Base-by-base conservation (phyloP, 2,888 invertebrate species). In the Tachina fera region DNA sequence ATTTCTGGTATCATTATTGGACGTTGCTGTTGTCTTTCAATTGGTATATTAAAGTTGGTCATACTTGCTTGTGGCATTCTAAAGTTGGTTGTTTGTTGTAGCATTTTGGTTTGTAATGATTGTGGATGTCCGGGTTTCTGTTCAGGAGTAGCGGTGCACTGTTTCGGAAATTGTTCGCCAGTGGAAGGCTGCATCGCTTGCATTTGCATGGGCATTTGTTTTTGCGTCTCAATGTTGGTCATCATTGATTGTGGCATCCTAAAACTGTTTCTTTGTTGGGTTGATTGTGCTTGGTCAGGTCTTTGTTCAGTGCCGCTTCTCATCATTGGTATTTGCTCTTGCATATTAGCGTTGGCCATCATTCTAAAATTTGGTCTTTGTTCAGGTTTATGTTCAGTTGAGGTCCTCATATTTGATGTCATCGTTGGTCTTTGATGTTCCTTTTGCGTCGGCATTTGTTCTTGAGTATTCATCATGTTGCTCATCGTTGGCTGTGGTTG, bases 1-100 rank as follows among this genome's bases (percentile, higher is more conserved):
- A 31, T 19, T 31, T 63, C 53, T 75, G 86, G 72, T 81, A 5
- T 67, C 31, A 63, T 56, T 14, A 71, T 39, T 41, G 68, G 19
- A 13, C 31, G 43, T 22, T 76, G 53, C 3, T 83, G 53, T 49
- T 74, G 60, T 14, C 41, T 68, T 47, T 81, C 60, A 3, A 43
- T 56, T 1, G 19, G 22, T 51, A 51, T 51, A 51, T 74, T 16
- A 13, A 43, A 14, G 14, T 22, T 56, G 4, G 14, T n/a, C 45
- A 31, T 76, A 16, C 43, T 65, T 53, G n/a, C 43, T 45, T 51
- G 63, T 22, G 11, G 39, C 31, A n/a, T 49, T 31, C 31, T 6
- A 31, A 31, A 31, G 31, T 31, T 31, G 5, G 31, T 31, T 31
- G 31, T 31, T 31, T 31, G 31, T 31, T 31, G 31, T 5, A 6